Evolutionary conservation across 2,113 vertebrate species (phyloP).

Genomic region (Aptenodytes patagonicus): DNA sequence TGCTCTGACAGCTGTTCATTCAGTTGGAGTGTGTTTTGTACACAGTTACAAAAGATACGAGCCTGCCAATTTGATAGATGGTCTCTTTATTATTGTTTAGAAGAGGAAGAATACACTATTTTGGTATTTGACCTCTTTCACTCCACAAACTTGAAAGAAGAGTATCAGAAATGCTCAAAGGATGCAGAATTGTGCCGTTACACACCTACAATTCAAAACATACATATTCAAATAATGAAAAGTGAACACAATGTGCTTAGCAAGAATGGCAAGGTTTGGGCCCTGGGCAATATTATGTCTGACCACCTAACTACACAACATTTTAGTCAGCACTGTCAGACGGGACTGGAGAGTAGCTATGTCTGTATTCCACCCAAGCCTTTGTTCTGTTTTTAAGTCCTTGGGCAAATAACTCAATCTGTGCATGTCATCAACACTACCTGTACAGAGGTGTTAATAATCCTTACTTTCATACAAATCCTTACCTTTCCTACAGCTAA

Average conservation of each 20-base stretch:
- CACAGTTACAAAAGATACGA: constrained; percentile 8
- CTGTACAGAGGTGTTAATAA: background rate
- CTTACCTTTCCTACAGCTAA: background rate
- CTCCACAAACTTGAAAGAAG: constrained; percentile 7
- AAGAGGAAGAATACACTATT: constrained; percentile 31
- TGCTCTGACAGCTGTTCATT: constrained; percentile 61
- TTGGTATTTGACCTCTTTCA: constrained; percentile 43
- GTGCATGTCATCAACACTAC: background rate
- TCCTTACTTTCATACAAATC: background rate
- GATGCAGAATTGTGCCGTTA: background rate
- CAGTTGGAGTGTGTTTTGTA: constrained; percentile 17
- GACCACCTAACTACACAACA: background rate
- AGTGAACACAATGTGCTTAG: background rate
- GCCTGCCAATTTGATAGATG: constrained; percentile 44
- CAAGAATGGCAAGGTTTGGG: background rate
- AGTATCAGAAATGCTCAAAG: constrained; percentile 23
- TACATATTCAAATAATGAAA: background rate
- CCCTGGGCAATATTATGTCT: background rate
- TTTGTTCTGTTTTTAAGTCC: background rate
- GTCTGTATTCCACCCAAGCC: background rate
- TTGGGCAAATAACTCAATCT: background rate
- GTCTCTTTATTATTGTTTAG: constrained; percentile 50
- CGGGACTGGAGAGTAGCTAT: background rate
- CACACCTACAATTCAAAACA: background rate
- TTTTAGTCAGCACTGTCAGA: background rate